These are phyloP conservation scores for Caenorhabditis afra DNA, from an alignment of 2,888 invertebrate species.

Conservation along the genomic window DNA sequence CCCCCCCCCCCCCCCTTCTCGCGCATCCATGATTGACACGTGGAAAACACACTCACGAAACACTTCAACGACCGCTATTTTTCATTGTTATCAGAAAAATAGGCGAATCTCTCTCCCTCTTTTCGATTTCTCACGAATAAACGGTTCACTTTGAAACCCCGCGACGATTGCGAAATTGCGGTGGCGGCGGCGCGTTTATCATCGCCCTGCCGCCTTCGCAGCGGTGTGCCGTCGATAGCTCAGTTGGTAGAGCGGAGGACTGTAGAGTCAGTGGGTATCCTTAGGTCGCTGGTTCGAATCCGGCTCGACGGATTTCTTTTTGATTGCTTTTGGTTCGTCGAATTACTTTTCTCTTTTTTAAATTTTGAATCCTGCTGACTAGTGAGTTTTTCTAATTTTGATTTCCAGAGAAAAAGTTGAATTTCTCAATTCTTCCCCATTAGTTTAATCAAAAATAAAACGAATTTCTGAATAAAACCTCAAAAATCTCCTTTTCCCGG, in stretches of 20 bases:
- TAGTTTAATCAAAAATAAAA: no score
- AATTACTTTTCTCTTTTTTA: no score
- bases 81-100: slow-evolving; percentile 13
- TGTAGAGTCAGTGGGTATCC: slow-evolving; percentile 68
- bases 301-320: slow-evolving; percentile 64
- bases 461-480: no score
- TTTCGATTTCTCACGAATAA: slow-evolving; percentile 37
- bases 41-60: neutral
- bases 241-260: slow-evolving; percentile 73
- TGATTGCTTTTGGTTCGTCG: no score
- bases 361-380: no score
- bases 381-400: no score
- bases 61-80: neutral
- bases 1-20: no score
- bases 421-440: no score
- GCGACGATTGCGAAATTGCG: neutral
- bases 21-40: no score
- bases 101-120: neutral
- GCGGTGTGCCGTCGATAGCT: slow-evolving; percentile 65
- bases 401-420: no score
- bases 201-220: neutral
- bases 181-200: neutral
- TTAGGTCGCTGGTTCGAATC: slow-evolving; percentile 74
- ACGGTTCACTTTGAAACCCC: slow-evolving; percentile 5
- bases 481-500: no score